A percentile compares a stretch with the other conserved stretches of the same genome.
These are phyloP conservation scores for Gonioctena quinquepunctata DNA, from an alignment of 1,140 invertebrate genomes.

Conservation along the genomic window DNA sequence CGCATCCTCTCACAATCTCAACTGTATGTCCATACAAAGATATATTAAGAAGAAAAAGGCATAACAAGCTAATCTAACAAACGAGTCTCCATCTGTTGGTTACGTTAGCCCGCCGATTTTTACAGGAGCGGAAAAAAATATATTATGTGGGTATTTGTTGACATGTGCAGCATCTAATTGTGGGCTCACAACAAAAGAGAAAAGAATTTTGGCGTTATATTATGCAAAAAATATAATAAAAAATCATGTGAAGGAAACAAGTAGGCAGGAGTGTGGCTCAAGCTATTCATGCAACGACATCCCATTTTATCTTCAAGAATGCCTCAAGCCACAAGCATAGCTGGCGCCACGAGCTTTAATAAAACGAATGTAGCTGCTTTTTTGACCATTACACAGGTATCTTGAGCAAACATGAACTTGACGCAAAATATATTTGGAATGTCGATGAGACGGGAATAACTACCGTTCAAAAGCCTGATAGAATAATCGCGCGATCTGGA, in stretches of 20 bases:
- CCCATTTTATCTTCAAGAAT: conserved; percentile 51
- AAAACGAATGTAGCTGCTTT: conserved; percentile 52
- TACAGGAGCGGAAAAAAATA: conserved; percentile 13
- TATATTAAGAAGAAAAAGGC: conserved; percentile 12
- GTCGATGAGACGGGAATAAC: conserved; percentile 57
- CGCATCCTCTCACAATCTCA: conserved; percentile 6
- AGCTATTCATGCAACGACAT: conserved; percentile 56
- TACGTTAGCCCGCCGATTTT: conserved; percentile 9
- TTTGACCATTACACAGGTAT: conserved; percentile 45
- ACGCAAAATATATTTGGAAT: conserved; percentile 50
- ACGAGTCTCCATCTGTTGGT: not conserved
- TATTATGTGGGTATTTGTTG: conserved; percentile 15
- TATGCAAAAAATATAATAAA: conserved; percentile 39
- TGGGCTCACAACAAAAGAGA: conserved; percentile 31
- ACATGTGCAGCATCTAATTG: conserved; percentile 27
- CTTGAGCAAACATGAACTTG: conserved; percentile 45
- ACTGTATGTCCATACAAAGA: conserved; percentile 11
- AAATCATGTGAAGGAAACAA: conserved; percentile 39
- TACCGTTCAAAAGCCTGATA: conserved; percentile 55
- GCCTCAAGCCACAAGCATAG: conserved; percentile 57
- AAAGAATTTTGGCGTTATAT: conserved; percentile 38
- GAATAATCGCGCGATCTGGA: conserved; percentile 47
- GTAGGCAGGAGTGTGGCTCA: conserved; percentile 57
- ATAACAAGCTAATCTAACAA: not conserved
- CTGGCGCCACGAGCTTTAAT: conserved; percentile 59